A percentile compares a stretch with the other conserved stretches of the same genome.
phyloP scores from a whole-genome alignment of 2,113 vertebrate genomes.

The Thalassarche chlororhynchos region DNA sequence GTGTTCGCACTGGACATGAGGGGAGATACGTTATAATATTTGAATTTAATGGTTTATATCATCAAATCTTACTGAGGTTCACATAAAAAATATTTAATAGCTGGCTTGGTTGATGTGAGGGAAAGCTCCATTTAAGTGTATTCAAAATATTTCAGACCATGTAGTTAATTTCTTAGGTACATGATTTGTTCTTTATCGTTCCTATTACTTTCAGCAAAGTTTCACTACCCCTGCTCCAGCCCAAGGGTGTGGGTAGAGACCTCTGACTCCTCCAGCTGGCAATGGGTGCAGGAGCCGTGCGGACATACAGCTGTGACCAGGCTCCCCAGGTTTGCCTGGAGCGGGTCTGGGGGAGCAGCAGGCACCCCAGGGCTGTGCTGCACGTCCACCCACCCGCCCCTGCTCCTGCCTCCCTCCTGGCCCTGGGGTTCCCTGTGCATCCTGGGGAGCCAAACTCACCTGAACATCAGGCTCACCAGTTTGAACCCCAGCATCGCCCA shows the following conservation, averaged over 20 bases:
- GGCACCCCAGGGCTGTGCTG: not conserved
- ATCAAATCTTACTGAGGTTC: not conserved
- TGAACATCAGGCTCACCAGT: not conserved
- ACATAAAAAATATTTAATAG: not conserved
- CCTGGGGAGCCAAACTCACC: not conserved
- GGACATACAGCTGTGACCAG: rapidly evolving
- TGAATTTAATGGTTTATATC: not conserved
- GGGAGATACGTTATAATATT: not conserved
- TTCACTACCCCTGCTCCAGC: not conserved
- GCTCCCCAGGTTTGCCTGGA: not conserved
- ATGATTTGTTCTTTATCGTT: not conserved
- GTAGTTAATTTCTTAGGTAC: not conserved
- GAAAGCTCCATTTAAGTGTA: not conserved
- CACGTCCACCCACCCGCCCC: rapidly evolving
- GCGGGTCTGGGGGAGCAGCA: rapidly evolving
- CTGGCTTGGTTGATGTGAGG: not conserved
- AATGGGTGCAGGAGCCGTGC: not conserved
- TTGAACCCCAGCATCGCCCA: not conserved
- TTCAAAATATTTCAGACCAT: not conserved
- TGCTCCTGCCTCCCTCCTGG: not conserved
- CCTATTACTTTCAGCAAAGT: not conserved
- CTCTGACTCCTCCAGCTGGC: not conserved
- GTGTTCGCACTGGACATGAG: not conserved
- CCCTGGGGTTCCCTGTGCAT: not conserved
- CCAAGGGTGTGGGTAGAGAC: not conserved